Evolutionary conservation across 2,113 vertebrate species (phyloP).

Genomic region (Brienomyrus longianalis): DNA sequence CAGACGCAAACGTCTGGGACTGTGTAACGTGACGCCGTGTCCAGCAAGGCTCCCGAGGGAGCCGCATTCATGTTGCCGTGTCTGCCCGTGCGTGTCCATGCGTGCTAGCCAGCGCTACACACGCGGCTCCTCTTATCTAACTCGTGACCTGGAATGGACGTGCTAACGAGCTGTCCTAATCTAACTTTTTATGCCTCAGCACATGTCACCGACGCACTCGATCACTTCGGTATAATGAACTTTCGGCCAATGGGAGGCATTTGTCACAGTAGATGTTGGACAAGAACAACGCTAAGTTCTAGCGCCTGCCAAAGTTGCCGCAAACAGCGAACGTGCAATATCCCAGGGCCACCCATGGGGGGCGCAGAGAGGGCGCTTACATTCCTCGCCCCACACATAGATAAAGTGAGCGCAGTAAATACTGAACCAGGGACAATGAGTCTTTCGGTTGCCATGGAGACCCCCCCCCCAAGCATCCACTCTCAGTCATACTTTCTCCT

Average conservation of each 20-base stretch:
- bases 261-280: background rate
- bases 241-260: background rate
- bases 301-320: background rate
- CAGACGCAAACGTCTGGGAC: too few relatives aligned
- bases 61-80: background rate
- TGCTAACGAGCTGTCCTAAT: background rate
- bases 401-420: background rate
- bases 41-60: background rate
- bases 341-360: background rate
- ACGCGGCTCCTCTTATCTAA: background rate
- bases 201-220: background rate
- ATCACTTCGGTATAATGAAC: background rate
- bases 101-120: background rate
- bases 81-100: background rate
- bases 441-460: background rate
- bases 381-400: background rate
- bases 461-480: background rate
- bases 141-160: background rate
- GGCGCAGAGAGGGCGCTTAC: background rate
- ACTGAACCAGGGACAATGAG: background rate
- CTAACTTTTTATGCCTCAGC: background rate
- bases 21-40: background rate
- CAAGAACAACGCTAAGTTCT: background rate
- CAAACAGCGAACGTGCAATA: background rate
- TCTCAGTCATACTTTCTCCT: background rate